Evolutionary conservation across 1,140 invertebrate genomes (phyloP), one percentile per base, ranked within the genome.

Genomic region (Brachionus calyciflorus): DNA sequence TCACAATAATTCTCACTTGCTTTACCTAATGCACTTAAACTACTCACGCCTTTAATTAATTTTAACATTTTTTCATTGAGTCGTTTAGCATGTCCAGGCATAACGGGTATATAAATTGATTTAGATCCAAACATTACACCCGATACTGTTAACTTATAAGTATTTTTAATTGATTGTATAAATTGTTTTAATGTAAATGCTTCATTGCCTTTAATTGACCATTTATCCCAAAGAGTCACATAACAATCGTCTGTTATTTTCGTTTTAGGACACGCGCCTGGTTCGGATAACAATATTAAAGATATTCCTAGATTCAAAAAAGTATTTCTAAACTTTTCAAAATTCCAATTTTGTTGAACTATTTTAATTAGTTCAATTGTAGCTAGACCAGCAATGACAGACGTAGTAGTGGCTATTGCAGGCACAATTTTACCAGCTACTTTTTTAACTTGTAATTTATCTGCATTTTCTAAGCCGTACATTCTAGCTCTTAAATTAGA

Each of bases 161-260:
- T 88, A 80, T 87, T 87, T 84, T 96, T 91, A 86, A 99, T 97
- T 84, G 96, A 93, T 81, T 95, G 90, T 37, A 99, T 87, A 83
- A 99, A 97, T 83, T 98, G 90, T 80, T 91, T 88, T 17, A 99
- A 85, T 0, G 96, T 97, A 83, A 98, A 88, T 81, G 98, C 94
- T 10, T 94, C 95, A 60, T 91, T 87, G 0, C 99, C 90, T 83
- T 98, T 95, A 84, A 99, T 96, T 33, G 81, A 81, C 84, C 84
- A 85, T 68, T 96, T 89, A 83, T 99, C 96, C 97, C 97, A 99
- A 7, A 99, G 87, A 0, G 95, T 98, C 90, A 82, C 81, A 17
- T 77, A 77, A 40, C 84, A 49, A 1, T 82, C 82, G 77, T 84
- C 81, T 57, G 82, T 80, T 92, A 89, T 83, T 92, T 94, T 0